Base-by-base conservation (phyloP, 2,888 invertebrate genomes). In the Parnassius orleans region DNA sequence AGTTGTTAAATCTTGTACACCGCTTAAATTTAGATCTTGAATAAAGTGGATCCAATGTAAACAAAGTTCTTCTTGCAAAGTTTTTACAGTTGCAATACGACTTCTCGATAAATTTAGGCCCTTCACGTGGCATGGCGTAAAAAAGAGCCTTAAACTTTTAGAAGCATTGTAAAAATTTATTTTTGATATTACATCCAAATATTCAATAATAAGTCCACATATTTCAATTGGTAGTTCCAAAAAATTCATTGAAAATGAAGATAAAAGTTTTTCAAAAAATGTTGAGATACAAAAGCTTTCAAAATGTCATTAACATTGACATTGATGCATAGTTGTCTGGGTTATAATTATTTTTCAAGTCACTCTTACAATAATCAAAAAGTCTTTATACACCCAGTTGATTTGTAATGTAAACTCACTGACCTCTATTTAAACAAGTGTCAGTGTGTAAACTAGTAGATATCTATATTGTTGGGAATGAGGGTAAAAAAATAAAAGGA, bases 11-110 rank as follows among this genome's bases (percentile, higher is more conserved):
- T 78, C 76, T 56, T 71, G 70, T 48, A 79, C 66, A 9, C 78
- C 78, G 43, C 78, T 75, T 2, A 81, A 53, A 64, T 79, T 74
- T 11, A 81, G 61, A 11, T 72, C 73, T 12, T 68, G 66, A 44
- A 80, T 71, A 52, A 75, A 58, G 12, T 69, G 58, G 42, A 69
- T 72, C 0, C 73, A 64, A 54, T 77, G 66, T 5, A 67, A n/a
- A 59, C 79, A 71, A 47, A 79, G 65, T 9, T 66, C 66, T 57
- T 76, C 68, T 0, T 70, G 46, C 10, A 80, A 64, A 12, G 71
- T 71, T 42, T 71, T 71, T 7, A 67, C 68, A 11, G 72, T 70
- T 11, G 76, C 78, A 5, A 75, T 2, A 7, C 67, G 69, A 42
- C 70, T 77, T 65, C 74, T 68, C 14, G 79, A 76, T 11, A 80